Base-by-base conservation (phyloP, 2,113 vertebrate genomes). In the mouse (Mus musculus) region DNA sequence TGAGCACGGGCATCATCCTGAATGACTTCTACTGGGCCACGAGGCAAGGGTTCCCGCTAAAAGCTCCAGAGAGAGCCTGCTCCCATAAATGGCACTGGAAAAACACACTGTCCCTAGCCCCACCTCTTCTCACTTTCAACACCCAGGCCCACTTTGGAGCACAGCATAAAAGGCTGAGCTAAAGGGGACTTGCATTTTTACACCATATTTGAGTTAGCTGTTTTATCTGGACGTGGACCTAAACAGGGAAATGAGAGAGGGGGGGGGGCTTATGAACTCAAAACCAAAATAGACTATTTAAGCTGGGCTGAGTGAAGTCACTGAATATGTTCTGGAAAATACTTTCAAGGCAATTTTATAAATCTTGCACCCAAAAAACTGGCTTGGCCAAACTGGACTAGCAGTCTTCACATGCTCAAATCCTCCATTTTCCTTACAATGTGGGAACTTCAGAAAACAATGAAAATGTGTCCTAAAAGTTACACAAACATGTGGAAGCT, bases 251-350 rank as follows among this genome's bases (percentile, higher is more conserved):
- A 97, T 3, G 24, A 95, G 95, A 92, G 42, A 7, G 96, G 67
- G 4, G 63, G 20, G 52, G 91, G 96, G 93, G 97, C 98, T 98
- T 96, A 90, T 96, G 98, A 97, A 95, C 84, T 96, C 92, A 63
- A 56, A 97, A 97, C 80, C 80, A 96, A 97, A 98, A 98, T 8
- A 95, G 89, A 54, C 52, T 89, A 56, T 90, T 97, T 36, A 1
- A 78, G 9, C 54, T 7, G 93, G 95, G 89, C 97, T 89, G 94
- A 97, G 81, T 97, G 96, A 98, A 98, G 95, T 71, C 82, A 98
- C 98, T 13, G 91, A 96, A 49, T 97, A 95, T 97, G 91, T 98
- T 63, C 46, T 88, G 97, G 96, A 96, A 98, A 98, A 95, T 96
- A 56, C 26, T 97, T 97, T n/a, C 87, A 93, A 97, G 93, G 95